Evolutionary conservation across 1,140 invertebrate genomes (phyloP).

Genomic region (Drosophila pallidifrons): DNA sequence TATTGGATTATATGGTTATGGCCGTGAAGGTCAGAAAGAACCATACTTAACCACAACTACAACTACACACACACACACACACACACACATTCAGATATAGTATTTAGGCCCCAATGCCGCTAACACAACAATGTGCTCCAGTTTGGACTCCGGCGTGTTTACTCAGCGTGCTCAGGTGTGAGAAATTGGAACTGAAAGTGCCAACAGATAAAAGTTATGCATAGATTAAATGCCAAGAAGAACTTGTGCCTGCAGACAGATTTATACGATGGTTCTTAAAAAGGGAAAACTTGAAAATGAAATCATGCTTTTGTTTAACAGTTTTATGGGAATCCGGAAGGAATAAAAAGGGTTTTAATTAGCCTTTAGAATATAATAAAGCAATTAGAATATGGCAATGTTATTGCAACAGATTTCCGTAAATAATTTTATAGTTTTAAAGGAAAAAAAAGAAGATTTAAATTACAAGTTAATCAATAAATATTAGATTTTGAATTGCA

Average conservation of each 20-base stretch:
- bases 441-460: too few species aligned
- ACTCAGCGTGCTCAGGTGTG: slow-evolving; percentile 63
- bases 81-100: too few species aligned
- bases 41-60: not conserved
- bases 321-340: not conserved
- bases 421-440: too few species aligned
- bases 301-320: not conserved
- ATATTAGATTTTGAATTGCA: too few species aligned
- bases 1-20: slow-evolving; percentile 82
- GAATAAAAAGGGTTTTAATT: not conserved
- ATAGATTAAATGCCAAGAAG: slow-evolving; percentile 31
- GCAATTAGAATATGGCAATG: too few species aligned
- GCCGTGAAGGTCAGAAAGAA: slow-evolving; percentile 72
- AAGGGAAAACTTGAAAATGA: not conserved
- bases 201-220: slow-evolving; percentile 64
- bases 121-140: slow-evolving; percentile 47
- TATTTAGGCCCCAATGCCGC: slow-evolving; percentile 16
- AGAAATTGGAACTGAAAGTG: slow-evolving; percentile 72
- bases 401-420: too few species aligned
- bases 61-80: not conserved
- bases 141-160: slow-evolving; percentile 41
- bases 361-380: too few species aligned
- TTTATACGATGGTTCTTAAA: not conserved
- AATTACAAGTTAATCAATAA: too few species aligned
- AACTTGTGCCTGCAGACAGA: not conserved